These are phyloP conservation scores for Turritopsis dohrnii DNA, from an alignment of 30 jellyfish, hydroid and myxozoan species.

Conservation along the genomic window DNA sequence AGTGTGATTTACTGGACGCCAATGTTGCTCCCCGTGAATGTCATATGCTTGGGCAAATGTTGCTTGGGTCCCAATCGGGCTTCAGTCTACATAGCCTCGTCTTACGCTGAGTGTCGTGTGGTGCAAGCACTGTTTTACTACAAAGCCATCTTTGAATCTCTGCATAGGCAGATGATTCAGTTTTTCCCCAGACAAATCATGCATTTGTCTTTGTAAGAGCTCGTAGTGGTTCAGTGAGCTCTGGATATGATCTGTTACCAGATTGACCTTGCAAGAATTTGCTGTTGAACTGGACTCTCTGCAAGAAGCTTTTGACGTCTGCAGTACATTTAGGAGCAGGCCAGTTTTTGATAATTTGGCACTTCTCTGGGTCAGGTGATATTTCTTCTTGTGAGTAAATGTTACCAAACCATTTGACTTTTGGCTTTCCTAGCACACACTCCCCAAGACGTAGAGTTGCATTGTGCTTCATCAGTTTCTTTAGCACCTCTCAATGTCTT, in stretches of 20 bases:
- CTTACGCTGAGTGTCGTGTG: background rate
- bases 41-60: background rate
- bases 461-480: background rate
- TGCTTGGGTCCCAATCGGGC: background rate
- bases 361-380: background rate
- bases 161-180: no score
- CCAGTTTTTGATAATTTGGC: background rate
- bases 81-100: background rate
- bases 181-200: background rate
- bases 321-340: background rate
- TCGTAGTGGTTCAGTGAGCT: background rate
- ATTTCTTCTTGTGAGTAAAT: background rate
- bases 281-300: background rate
- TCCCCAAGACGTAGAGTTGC: background rate
- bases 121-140: background rate
- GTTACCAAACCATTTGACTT: background rate
- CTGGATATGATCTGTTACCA: background rate
- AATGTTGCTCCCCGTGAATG: background rate
- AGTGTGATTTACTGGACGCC: background rate
- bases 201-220: background rate
- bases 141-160: background rate
- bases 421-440: background rate
- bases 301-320: background rate
- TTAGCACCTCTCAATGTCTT: background rate
- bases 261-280: background rate